Evolutionary conservation across 2,797 vertebrate genomes (phyloP).

Genomic region (Sebastes oblongus): DNA sequence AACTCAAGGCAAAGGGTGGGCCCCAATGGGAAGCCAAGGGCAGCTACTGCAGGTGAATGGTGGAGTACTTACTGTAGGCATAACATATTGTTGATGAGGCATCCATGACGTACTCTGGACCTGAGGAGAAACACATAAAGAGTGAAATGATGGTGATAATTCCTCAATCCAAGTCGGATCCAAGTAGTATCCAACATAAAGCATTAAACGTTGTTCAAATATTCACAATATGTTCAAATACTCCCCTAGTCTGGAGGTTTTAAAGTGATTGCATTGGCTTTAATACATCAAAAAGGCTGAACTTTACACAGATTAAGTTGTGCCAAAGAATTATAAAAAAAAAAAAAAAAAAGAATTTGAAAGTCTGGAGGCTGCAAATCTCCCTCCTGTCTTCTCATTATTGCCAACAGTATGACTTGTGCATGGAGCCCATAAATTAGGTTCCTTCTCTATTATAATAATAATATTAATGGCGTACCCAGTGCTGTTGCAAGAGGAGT

Average conservation of each 20-base stretch:
- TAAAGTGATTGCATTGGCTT: conserved; percentile 31
- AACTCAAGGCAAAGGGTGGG: neutral
- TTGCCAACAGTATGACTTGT: conserved; percentile 42
- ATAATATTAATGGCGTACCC: conserved; percentile 26
- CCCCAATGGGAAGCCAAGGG: neutral
- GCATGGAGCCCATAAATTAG: conserved; percentile 43
- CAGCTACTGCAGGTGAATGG: conserved; percentile 30
- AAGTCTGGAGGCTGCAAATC: conserved; percentile 53
- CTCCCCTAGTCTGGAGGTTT: conserved; percentile 18
- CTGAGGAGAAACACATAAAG: conserved; percentile 86
- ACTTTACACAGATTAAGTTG: conserved; percentile 45
- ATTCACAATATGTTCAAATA: conserved; percentile 48
- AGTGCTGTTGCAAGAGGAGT: conserved; percentile 18
- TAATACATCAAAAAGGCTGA: conserved; percentile 46
- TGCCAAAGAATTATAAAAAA: conserved; percentile 47
- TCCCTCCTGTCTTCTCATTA: conserved; percentile 53
- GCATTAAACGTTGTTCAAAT: conserved; percentile 37
- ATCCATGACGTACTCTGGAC: conserved; percentile 99
- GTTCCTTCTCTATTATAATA: conserved; percentile 35
- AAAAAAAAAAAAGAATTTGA: conserved; percentile 32
- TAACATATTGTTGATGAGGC: conserved; percentile 99
- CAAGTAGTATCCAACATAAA: conserved; percentile 13
- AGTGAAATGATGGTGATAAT: conserved; percentile 49
- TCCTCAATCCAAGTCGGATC: neutral
- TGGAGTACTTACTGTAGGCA: conserved; percentile 96